A percentile compares a stretch with the other conserved stretches of the same genome.
Conservation (phyloP, 1,140 invertebrate species). For the Saxidomus purpurata region DNA sequence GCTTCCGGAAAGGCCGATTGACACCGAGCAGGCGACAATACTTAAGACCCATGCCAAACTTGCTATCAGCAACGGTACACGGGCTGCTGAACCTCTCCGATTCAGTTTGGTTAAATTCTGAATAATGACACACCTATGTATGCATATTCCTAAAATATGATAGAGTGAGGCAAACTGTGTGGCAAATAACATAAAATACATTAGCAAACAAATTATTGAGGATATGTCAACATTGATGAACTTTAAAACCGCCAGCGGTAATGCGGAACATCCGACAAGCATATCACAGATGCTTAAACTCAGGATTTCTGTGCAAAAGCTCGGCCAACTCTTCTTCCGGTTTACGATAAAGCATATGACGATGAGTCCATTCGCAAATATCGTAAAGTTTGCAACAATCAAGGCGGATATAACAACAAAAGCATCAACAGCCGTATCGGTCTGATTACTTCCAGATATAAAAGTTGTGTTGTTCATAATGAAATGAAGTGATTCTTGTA, state of each 20-base stretch:
- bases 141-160: neutral
- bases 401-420: neutral
- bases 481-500: too few relatives aligned
- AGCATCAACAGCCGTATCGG: neutral
- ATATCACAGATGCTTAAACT: constrained; percentile 9
- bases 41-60: neutral
- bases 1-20: neutral
- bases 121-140: neutral
- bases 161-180: neutral
- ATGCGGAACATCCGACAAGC: neutral
- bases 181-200: too few relatives aligned
- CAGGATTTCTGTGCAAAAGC: too few relatives aligned
- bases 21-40: neutral
- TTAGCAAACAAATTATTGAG: neutral
- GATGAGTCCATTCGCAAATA: neutral
- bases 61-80: neutral
- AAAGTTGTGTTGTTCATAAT: neutral
- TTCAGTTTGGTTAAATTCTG: neutral
- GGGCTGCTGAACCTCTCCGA: neutral
- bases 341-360: neutral
- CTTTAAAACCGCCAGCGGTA: neutral
- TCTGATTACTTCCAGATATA: neutral
- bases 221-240: neutral
- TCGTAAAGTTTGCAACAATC: neutral
- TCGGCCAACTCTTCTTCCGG: neutral